Evolutionary conservation across 2,797 vertebrate genomes (phyloP).

Genomic region (Esox lucius): DNA sequence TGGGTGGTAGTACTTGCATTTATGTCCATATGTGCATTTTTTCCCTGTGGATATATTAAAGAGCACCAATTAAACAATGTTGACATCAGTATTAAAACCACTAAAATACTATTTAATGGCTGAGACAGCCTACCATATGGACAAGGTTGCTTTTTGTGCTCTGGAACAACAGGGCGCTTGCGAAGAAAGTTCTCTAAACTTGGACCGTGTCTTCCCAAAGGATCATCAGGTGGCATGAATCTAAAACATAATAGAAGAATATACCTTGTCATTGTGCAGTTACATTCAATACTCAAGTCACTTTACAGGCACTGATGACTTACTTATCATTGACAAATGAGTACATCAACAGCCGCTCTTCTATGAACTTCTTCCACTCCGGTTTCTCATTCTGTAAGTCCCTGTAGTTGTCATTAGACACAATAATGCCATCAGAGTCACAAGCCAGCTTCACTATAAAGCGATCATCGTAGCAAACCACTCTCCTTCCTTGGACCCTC

Average conservation of each 20-base stretch:
- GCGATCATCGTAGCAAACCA: slow-evolving; percentile 98
- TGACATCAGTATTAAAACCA: background rate
- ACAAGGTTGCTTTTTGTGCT: slow-evolving; percentile 98
- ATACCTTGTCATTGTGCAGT: background rate
- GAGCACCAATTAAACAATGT: slow-evolving; percentile 19
- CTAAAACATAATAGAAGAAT: slow-evolving; percentile 60
- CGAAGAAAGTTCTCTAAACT: slow-evolving; percentile 98
- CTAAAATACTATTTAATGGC: slow-evolving; percentile 1
- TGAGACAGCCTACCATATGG: slow-evolving; percentile 88
- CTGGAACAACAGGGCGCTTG: slow-evolving; percentile 93
- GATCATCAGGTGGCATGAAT: slow-evolving; percentile 99
- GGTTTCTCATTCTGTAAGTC: slow-evolving; percentile 98
- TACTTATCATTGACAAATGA: slow-evolving; percentile 99
- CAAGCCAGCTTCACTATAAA: slow-evolving; percentile 98
- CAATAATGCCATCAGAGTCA: slow-evolving; percentile 98
- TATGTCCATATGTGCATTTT: slow-evolving; percentile 99
- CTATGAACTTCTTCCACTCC: slow-evolving; percentile 99
- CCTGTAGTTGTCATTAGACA: slow-evolving; percentile 98
- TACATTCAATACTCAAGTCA: background rate
- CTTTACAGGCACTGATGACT: slow-evolving; percentile 41
- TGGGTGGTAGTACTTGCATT: slow-evolving; percentile 99
- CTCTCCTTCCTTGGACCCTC: slow-evolving; percentile 94
- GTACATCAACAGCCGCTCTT: slow-evolving; percentile 98
- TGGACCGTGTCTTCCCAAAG: slow-evolving; percentile 94
- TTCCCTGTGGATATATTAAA: slow-evolving; percentile 78